phyloP scores from a whole-genome alignment of 2,888 invertebrate genomes.

The Nomada hirtipes region DNA sequence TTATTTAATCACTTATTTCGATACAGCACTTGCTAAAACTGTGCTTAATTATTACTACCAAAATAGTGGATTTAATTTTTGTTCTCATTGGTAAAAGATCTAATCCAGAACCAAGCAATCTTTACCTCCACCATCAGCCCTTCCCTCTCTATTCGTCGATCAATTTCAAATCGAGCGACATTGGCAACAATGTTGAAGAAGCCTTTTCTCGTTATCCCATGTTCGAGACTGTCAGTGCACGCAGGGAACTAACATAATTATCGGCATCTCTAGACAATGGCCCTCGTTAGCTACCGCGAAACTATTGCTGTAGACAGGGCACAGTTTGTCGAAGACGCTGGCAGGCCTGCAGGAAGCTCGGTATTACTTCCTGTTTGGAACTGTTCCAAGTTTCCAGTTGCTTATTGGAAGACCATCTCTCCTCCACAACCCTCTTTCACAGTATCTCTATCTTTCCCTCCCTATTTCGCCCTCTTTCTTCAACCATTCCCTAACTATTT shows the following conservation, averaged over 20 bases:
- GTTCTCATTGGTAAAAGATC: neutral
- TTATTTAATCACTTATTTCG: too few relatives aligned
- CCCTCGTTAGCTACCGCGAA: conserved; percentile 77
- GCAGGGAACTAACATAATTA: conserved; percentile 77
- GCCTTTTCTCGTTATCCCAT: conserved; percentile 52
- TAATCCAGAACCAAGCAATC: neutral
- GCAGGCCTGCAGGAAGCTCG: conserved; percentile 57
- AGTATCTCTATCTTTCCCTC: conserved; percentile 42
- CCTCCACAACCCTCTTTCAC: conserved; percentile 43
- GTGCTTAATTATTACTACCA: too few relatives aligned
- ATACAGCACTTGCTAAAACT: too few relatives aligned
- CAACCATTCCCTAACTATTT: conserved; percentile 17
- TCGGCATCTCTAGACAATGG: conserved; percentile 79
- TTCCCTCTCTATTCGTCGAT: neutral
- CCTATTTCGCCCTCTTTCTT: conserved; percentile 3
- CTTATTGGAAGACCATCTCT: conserved; percentile 73
- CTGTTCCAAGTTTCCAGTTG: conserved; percentile 78
- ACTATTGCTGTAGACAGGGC: conserved; percentile 70
- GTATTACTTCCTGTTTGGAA: conserved; percentile 81
- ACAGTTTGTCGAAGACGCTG: conserved; percentile 62
- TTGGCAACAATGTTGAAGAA: neutral
- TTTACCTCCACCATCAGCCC: neutral
- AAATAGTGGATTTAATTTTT: too few relatives aligned
- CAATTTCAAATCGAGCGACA: conserved; percentile 10
- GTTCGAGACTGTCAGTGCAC: conserved; percentile 58